Base-by-base conservation (phyloP, 2,888 invertebrate species). In the Boloria selene region DNA sequence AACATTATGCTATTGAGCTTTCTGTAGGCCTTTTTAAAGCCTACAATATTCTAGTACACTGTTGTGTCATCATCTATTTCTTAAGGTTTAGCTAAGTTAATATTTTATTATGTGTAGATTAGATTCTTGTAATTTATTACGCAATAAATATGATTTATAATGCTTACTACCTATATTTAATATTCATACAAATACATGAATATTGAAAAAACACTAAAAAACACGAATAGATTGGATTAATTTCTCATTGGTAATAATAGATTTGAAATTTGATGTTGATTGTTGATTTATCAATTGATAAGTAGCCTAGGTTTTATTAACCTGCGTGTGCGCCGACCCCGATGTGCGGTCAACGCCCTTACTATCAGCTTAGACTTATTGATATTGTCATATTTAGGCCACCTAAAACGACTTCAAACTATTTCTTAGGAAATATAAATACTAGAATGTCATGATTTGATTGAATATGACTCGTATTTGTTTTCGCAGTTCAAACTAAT, bases 291-390 rank as follows among this genome's bases (percentile, higher is more conserved):
- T 42, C 3, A 52, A 14, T 17, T 42, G 17, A 42, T 53, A 47
- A 22, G 2, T 58, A 45, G 22, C 47, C 13, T 38, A 26, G 17
- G 22, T 59, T 31, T 58, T 38, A 49, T 44, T 38, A 47, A 52
- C 13, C 17, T 31, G 60, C 62, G 64, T 58, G 18, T 42, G 61
- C 55, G 65, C 45, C 65, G 65, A 63, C 68, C 60, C 58, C 62
- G 52, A 61, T 65, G 55, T 26, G 60, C 54, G 68, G 68, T 65
- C 65, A 47, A 56, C 65, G 65, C 51, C 50, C 65, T 50, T 44
- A 42, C 65, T 68, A 68, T 68, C 68, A 60, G 47, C 62, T 65
- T 62, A 62, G 58, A 47, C 59, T 62, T 59, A 65, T 63, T 55
- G 55, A 63, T 65, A 65, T 60, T 51, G 58, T 53, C 51, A 22